phyloP scores from a whole-genome alignment of 2,888 invertebrate genomes.

The Ophion costatus region DNA sequence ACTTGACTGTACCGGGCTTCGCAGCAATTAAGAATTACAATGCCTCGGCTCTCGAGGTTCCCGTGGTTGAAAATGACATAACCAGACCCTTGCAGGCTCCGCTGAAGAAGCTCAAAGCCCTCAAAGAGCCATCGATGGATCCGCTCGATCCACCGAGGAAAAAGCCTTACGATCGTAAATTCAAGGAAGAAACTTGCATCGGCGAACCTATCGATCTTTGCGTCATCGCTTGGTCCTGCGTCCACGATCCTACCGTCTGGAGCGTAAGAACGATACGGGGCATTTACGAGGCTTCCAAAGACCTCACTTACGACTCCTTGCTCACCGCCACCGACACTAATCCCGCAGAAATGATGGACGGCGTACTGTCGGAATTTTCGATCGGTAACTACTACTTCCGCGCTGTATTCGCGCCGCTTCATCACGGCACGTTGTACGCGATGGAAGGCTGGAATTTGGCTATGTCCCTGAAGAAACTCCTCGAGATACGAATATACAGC shows the following conservation, averaged over 20 bases:
- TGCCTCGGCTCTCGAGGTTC: conserved; percentile 76
- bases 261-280: conserved; percentile 75
- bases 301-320: conserved; percentile 75
- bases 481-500: conserved; percentile 76
- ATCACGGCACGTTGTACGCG: conserved; percentile 74
- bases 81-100: conserved; percentile 74
- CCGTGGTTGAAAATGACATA: conserved; percentile 76
- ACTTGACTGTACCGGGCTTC: conserved; percentile 72
- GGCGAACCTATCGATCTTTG: conserved; percentile 78
- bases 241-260: conserved; percentile 79
- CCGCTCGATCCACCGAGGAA: conserved; percentile 46
- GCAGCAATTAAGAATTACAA: conserved; percentile 73
- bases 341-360: conserved; percentile 72
- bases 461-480: conserved; percentile 76
- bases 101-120: conserved; percentile 68
- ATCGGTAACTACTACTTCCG: conserved; percentile 79
- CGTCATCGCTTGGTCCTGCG: conserved; percentile 80
- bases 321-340: conserved; percentile 75
- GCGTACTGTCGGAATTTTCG: conserved; percentile 75
- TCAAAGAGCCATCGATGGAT: conserved; percentile 5
- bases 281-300: conserved; percentile 75
- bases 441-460: conserved; percentile 77
- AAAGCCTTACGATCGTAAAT: conserved; percentile 73
- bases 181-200: conserved; percentile 70
- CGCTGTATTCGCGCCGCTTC: conserved; percentile 77